Percentiles rank a stretch among this genome's conserved stretches.
Conservation (phyloP, 35 echinoderm and acorn worm genomes). For the Amphiura filiformis region DNA sequence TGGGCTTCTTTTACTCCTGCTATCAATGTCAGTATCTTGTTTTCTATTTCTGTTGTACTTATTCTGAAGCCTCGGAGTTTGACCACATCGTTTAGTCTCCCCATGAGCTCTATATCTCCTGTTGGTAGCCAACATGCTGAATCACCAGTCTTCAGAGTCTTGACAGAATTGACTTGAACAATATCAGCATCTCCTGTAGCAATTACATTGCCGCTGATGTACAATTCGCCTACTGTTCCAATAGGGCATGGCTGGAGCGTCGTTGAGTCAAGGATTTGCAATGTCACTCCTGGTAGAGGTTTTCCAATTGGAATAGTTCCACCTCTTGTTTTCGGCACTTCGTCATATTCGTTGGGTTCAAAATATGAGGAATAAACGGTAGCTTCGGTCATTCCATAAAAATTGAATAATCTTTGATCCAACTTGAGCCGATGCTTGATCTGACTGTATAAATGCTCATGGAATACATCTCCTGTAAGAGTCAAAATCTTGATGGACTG, state of each 20-base stretch:
- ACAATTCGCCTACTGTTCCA: neutral
- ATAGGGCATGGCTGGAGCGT: neutral
- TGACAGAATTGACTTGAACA: neutral
- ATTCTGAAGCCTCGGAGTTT: slow-evolving; percentile 9
- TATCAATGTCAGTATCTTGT: neutral
- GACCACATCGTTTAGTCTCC: slow-evolving; percentile 6
- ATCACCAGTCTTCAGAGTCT: neutral
- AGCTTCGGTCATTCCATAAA: slow-evolving; percentile 19
- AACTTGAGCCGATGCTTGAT: neutral
- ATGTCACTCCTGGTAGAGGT: neutral
- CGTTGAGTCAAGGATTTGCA: neutral
- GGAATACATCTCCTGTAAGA: neutral
- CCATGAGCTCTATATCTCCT: neutral
- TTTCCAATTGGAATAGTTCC: neutral
- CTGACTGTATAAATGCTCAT: neutral
- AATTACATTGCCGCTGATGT: neutral
- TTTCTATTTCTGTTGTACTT: slow-evolving; percentile 2
- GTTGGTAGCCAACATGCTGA: slow-evolving; percentile 10
- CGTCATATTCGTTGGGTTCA: neutral
- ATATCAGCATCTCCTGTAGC: slow-evolving; percentile 1
- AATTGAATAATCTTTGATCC: slow-evolving; percentile 19
- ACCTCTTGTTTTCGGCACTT: neutral
- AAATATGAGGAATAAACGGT: slow-evolving; percentile 16
- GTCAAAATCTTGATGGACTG: neutral
- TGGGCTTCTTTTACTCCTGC: slow-evolving; percentile 8